Evolutionary conservation across 2,113 vertebrate species (phyloP).

Genomic region (Abramis brama): DNA sequence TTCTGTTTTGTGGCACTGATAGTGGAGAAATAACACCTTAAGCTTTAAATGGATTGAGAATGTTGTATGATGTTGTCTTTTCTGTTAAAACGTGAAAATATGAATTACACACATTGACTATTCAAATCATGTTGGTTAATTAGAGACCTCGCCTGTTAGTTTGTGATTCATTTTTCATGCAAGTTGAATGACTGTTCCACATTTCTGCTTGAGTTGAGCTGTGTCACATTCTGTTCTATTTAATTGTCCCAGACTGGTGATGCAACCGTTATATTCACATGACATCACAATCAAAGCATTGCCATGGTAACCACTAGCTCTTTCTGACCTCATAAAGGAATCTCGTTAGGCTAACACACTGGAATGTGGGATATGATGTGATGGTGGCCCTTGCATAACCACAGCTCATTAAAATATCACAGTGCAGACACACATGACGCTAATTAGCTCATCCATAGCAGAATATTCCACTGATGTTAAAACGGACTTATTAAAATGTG

Average conservation of each 20-base stretch:
- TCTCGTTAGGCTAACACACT: neutral
- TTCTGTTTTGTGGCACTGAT: neutral
- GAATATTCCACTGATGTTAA: neutral
- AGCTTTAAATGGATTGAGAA: neutral
- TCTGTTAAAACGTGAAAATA: too few relatives aligned
- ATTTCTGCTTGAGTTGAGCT: neutral
- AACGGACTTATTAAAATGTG: conserved; percentile 28
- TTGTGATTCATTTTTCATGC: neutral
- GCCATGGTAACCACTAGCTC: neutral
- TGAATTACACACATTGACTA: neutral
- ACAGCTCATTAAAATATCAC: conserved; percentile 6
- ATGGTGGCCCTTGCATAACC: neutral
- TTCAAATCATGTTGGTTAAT: neutral
- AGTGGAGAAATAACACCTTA: neutral
- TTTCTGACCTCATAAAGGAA: neutral
- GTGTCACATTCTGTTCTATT: neutral
- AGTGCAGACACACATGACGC: neutral
- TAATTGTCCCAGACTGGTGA: conserved; percentile 2
- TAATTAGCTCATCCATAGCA: conserved; percentile 35
- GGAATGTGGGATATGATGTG: conserved; percentile 1
- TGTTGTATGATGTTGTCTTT: neutral
- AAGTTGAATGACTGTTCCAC: neutral
- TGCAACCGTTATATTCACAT: neutral
- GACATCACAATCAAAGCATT: conserved; percentile 6
- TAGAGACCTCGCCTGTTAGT: neutral